Evolutionary conservation across 2,113 vertebrate genomes (phyloP).

Genomic region (Ellobius talpinus): DNA sequence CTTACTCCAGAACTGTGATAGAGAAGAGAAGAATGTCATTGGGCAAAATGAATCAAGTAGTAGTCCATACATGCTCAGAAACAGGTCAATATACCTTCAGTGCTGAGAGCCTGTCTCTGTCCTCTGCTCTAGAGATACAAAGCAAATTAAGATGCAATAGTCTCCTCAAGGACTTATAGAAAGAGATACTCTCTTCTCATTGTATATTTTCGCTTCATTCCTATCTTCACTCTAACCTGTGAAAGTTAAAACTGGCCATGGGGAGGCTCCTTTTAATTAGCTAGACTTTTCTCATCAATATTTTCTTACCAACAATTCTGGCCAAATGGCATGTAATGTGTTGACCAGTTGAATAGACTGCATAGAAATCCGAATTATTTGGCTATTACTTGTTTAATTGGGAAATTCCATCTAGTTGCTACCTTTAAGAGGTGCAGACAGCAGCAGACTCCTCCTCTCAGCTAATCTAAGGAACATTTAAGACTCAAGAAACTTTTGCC

Average conservation of each 20-base stretch:
- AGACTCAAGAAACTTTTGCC: neutral
- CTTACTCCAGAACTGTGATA: neutral
- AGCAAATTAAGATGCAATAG: slow-evolving; percentile 11
- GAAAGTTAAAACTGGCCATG: neutral
- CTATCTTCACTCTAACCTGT: neutral
- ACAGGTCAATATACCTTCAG: neutral
- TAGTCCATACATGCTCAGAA: neutral
- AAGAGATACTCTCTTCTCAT: neutral
- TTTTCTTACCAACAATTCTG: neutral
- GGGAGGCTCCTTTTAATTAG: neutral
- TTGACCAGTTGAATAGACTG: neutral
- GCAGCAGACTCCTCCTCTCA: neutral
- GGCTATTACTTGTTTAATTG: neutral
- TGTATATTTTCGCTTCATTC: neutral
- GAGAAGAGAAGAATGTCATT: neutral
- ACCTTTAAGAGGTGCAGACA: neutral
- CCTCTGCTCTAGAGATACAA: neutral
- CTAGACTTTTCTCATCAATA: neutral
- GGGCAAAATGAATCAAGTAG: neutral
- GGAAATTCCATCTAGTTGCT: neutral
- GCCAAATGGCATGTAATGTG: neutral
- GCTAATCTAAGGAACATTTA: neutral
- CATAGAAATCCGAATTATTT: slow-evolving; percentile 22
- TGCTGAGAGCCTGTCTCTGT: neutral
- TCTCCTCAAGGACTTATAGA: neutral